Evolutionary conservation across 2,888 invertebrate genomes (phyloP), one percentile per base, ranked within the genome.

Genomic region (Habroteleia sp.): DNA sequence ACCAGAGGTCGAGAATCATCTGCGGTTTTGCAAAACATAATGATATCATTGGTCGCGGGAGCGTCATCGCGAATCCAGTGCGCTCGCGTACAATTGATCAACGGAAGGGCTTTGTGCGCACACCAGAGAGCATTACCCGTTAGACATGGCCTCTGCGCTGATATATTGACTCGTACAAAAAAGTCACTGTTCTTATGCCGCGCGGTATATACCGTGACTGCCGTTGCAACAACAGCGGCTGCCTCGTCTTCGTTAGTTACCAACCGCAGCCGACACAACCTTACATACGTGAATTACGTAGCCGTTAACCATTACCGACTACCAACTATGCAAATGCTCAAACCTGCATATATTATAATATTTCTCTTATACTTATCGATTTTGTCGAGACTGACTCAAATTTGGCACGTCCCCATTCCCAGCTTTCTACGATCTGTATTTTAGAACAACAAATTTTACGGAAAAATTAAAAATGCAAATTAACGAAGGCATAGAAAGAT

Each of bases 101-200:
- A 25, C 39, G 31, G 63, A 78, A 77, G 80, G 81, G 77, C 81
- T 84, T 84, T 82, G 80, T 75, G 78, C 78, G 80, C 84, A 82
- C 20, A 14, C 23, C 42, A 11, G 25, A 52, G 60, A 60, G 84
- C 85, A 86, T 86, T 85, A 86, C 82, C 86, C 86, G 86, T 86
- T 85, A 84, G 85, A 86, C 85, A 86, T 85, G 86, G 85, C 84
- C 85, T 82, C 83, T 82, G 82, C 83, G 84, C 85, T 86, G 85
- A 86, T 86, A 86, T 86, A 86, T 85, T 85, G 86, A 83, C 85
- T 83, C 81, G 80, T 68, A 80, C 84, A 86, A 86, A 86, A 86
- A 86, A 85, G 80, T 81, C 80, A 81, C 80, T 83, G 80, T 85
- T 86, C 84, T 85, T 84, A 50, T 58, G 58, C 50, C 56, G 52